Conservation (phyloP, 2,797 vertebrate species). For the Tiaroga cobitis region DNA sequence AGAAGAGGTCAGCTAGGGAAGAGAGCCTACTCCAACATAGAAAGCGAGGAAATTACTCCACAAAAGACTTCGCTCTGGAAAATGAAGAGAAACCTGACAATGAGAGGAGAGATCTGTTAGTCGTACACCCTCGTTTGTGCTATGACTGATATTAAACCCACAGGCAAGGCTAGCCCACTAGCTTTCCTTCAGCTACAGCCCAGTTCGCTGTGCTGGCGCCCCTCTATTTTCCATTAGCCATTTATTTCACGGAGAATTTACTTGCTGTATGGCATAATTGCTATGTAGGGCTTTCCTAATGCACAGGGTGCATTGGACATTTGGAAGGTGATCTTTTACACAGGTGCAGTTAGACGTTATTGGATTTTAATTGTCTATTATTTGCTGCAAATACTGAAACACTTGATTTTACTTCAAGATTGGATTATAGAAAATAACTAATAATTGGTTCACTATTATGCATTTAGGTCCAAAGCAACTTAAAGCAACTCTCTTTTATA, state of each 20-base stretch:
- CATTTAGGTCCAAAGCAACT: neutral
- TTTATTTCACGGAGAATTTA: conserved; percentile 86
- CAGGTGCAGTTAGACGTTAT: conserved; percentile 75
- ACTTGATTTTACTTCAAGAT: conserved; percentile 61
- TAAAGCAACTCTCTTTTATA: neutral
- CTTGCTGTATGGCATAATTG: conserved; percentile 82
- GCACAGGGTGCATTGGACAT: conserved; percentile 73
- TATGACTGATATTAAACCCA: conserved; percentile 54
- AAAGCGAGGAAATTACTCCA: conserved; percentile 43
- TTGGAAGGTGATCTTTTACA: conserved; percentile 78
- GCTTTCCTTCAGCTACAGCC: conserved; percentile 65
- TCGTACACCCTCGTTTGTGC: conserved; percentile 50
- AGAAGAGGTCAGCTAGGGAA: conserved; percentile 48
- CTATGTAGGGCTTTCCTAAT: conserved; percentile 79
- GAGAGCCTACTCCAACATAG: conserved; percentile 20
- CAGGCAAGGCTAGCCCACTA: conserved; percentile 64
- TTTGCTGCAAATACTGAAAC: conserved; percentile 70
- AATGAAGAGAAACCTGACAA: conserved; percentile 40
- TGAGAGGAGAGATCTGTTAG: conserved; percentile 54
- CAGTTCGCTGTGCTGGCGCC: conserved; percentile 67
- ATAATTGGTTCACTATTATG: conserved; percentile 54
- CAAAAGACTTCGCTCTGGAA: conserved; percentile 43
- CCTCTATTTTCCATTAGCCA: conserved; percentile 80
- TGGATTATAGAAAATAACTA: conserved; percentile 70
- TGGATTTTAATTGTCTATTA: conserved; percentile 77